Evolutionary conservation across 2,888 invertebrate genomes (phyloP).

Genomic region (Oscheius sp.): DNA sequence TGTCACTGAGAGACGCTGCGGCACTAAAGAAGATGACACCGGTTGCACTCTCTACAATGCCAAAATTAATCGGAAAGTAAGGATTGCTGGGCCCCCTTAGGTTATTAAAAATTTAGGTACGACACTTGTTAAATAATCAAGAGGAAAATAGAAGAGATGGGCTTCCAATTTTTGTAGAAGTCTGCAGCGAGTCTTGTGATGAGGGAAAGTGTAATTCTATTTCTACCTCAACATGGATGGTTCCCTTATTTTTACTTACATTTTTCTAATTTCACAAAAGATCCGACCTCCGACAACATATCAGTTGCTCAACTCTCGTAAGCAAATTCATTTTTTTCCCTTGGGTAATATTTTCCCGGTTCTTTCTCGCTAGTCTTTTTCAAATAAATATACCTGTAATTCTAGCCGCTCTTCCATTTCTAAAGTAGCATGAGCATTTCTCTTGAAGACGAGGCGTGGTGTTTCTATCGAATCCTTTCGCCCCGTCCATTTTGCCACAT

Average conservation of each 20-base stretch:
- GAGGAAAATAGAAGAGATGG: conserved; percentile 38
- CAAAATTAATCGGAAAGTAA: conserved; percentile 47
- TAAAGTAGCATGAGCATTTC: conserved; percentile 51
- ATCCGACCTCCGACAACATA: not conserved
- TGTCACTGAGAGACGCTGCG: conserved; percentile 67
- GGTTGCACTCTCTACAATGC: conserved; percentile 71
- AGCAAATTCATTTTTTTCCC: not conserved
- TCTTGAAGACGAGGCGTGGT: conserved; percentile 33
- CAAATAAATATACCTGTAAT: conserved; percentile 15
- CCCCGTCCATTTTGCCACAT: conserved; percentile 30
- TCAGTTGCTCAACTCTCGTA: conserved; percentile 10
- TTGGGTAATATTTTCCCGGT: conserved; percentile 24
- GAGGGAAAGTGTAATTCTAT: conserved; percentile 48
- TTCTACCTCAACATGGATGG: not conserved
- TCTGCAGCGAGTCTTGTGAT: conserved; percentile 49
- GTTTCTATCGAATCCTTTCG: conserved; percentile 11
- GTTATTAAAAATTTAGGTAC: conserved; percentile 19
- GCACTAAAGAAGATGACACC: conserved; percentile 58
- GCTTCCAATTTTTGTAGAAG: conserved; percentile 46
- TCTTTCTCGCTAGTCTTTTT: conserved; percentile 28
- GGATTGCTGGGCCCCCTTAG: no score
- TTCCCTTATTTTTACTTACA: not conserved
- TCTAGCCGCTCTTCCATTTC: conserved; percentile 6
- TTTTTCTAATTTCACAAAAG: conserved; percentile 8
- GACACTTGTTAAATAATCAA: conserved; percentile 23